Evolutionary conservation across 2,113 vertebrate genomes (phyloP), one percentile per base, ranked within the genome.

Genomic region (Pao palembangensis): DNA sequence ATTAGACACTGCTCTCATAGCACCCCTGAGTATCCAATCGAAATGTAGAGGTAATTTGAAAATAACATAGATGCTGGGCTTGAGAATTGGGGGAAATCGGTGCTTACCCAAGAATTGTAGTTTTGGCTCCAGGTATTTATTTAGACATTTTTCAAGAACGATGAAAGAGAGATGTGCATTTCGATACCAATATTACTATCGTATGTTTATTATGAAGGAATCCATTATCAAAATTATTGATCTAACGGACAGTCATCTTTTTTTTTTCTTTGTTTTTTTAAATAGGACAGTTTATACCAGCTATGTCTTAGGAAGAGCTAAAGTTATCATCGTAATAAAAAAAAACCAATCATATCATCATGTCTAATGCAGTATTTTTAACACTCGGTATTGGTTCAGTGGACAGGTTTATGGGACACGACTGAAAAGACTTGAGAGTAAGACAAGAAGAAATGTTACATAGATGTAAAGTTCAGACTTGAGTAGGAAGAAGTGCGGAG

Each of bases 361-460:
- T 17, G 25, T 28, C 25, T 11, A 8, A 16, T 49, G 20, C 59
- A 50, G 64, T 62, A 43, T 74, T 59, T 64, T 64, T 34, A 57
- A 28, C 60, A 51, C n/a, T 38, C 59, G 23, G 16, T 0, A 41
- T 53, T 47, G 48, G 73, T 41, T 71, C 42, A 61, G 46, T 44
- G 61, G 55, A 61, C 58, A 59, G 21, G 61, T 51, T 67, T 43
- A 57, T 38, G 25, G 48, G 34, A 38, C 38, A 52, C 62, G 25
- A 55, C n/a, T 21, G 8, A 34, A 20, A 28, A 43, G 54, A 63
- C 58, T 55, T 34, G 34, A 23, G 21, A 18, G 15, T 8, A 65
- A 54, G 23, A 60, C 31, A 19, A 16, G 16, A 46, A 48, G 55
- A 49, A 1, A 20, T 51, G 51, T n/a, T 60, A 64, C 55, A 69